phyloP scores from a whole-genome alignment of 2,888 invertebrate genomes.

The Metallyticus violacea region DNA sequence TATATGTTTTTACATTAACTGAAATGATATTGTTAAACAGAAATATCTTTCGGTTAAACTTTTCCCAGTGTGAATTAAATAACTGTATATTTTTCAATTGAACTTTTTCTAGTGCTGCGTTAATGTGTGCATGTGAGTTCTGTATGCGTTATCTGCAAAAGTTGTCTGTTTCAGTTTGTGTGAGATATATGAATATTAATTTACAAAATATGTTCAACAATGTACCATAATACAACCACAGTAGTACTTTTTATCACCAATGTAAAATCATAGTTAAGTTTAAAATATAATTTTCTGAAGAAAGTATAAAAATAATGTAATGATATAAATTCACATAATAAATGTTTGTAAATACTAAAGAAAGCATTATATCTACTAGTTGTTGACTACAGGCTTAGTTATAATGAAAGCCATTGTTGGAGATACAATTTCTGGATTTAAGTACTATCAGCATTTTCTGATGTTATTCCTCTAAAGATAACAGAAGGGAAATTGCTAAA shows the following conservation, averaged over 20 bases:
- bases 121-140: not conserved
- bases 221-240: not conserved
- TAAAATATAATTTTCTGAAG: not conserved
- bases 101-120: not conserved
- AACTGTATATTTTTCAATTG: not conserved
- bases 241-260: not conserved
- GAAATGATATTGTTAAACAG: not conserved
- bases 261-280: not conserved
- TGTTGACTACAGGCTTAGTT: too few relatives aligned
- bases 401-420: not conserved
- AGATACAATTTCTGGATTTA: not conserved
- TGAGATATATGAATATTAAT: not conserved
- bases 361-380: not conserved
- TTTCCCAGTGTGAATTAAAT: not conserved
- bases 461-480: not conserved
- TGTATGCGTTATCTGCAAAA: not conserved
- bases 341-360: not conserved
- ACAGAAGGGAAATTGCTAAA: too few relatives aligned
- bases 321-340: not conserved
- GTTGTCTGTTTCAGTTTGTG: not conserved
- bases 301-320: not conserved
- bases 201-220: not conserved
- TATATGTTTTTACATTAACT: slow-evolving; percentile 6
- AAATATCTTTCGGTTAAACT: not conserved
- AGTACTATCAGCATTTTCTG: not conserved